Conservation (phyloP, 1,140 invertebrate genomes). For the Tetramorium parvispinum region DNA sequence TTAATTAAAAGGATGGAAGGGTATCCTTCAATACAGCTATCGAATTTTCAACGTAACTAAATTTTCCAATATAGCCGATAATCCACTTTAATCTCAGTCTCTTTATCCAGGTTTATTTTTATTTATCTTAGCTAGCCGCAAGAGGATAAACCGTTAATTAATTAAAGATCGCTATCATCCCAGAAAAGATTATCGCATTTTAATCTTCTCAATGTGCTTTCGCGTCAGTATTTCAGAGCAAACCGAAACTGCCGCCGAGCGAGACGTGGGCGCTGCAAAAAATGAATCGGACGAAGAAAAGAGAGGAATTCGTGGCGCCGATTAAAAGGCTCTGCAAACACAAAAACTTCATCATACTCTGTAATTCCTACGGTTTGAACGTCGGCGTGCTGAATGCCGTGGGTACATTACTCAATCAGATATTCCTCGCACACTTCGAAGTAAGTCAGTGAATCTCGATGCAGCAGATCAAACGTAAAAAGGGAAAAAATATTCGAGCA, state of each 20-base stretch:
- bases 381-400: constrained; percentile 90
- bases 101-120: constrained; percentile 14
- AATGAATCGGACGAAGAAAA: constrained; percentile 59
- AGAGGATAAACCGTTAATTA: constrained; percentile 34
- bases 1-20: not conserved
- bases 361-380: constrained; percentile 90
- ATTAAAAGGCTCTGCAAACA: constrained; percentile 86
- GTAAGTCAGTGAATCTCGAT: constrained; percentile 81
- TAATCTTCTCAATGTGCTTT: constrained; percentile 52
- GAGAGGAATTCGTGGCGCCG: constrained; percentile 71
- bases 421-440: constrained; percentile 87
- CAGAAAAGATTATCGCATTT: constrained; percentile 21
- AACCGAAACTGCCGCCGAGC: constrained; percentile 87
- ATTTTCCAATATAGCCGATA: constrained; percentile 23
- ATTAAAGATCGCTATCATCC: constrained; percentile 14
- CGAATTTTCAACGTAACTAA: constrained; percentile 10
- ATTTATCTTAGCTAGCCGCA: not conserved
- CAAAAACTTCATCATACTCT: constrained; percentile 87
- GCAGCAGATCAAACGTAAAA: not conserved
- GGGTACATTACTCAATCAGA: constrained; percentile 89
- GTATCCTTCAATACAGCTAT: not conserved
- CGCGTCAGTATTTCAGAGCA: constrained; percentile 87
- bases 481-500: not conserved
- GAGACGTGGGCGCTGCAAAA: constrained; percentile 85
- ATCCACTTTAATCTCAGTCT: constrained; percentile 22